Percentiles rank a stretch among this genome's conserved stretches.
Evolutionary conservation across 2,888 invertebrate species (phyloP).

Genomic region (Fragum whitleyi): DNA sequence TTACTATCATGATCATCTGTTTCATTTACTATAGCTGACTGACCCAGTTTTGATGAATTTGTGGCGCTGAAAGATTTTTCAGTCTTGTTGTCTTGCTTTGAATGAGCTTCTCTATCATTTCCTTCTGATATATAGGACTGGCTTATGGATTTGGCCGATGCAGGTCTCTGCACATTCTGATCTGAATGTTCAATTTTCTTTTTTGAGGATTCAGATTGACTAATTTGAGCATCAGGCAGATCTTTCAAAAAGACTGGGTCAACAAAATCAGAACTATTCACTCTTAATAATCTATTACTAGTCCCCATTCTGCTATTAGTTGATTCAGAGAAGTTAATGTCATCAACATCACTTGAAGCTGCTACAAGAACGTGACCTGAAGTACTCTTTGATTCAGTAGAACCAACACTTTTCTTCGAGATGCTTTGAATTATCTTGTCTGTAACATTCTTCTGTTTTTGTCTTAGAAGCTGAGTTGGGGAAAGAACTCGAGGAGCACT

Average conservation of each 20-base stretch:
- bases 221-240: slow-evolving; percentile 2
- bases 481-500: slow-evolving; percentile 45
- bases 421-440: slow-evolving; percentile 26
- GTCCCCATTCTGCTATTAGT: not conserved
- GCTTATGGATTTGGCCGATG: not conserved
- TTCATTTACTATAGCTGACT: no score
- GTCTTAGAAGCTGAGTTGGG: slow-evolving; percentile 52
- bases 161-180: not conserved
- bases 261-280: slow-evolving; percentile 17
- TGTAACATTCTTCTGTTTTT: slow-evolving; percentile 53
- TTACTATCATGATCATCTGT: not conserved
- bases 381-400: not conserved
- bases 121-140: not conserved
- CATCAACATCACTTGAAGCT: not conserved
- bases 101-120: not conserved
- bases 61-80: not conserved
- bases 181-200: not conserved
- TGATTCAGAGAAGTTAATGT: not conserved
- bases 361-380: not conserved
- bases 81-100: not conserved
- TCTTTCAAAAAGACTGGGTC: slow-evolving; percentile 1
- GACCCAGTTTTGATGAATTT: no score
- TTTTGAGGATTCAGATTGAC: not conserved
- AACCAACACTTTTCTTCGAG: not conserved
- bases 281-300: not conserved